A percentile compares a stretch with the other conserved stretches of the same genome.
Conservation (phyloP, 2,113 vertebrate genomes). For the Lophura nycthemera region DNA sequence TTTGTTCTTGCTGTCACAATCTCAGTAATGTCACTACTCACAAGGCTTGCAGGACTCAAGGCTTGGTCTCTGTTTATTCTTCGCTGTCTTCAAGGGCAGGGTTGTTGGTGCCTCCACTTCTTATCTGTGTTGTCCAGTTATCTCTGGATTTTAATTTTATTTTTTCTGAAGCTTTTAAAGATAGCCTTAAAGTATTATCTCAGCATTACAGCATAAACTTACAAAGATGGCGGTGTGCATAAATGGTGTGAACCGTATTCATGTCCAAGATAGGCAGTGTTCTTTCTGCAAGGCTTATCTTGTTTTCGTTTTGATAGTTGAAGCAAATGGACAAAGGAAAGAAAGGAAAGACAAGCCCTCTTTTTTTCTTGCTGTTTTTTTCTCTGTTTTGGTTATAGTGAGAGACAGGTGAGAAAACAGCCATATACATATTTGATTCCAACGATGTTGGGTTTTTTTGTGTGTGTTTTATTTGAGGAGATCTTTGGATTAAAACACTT, state of each 20-base stretch:
- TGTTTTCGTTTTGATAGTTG: slow-evolving; percentile 39
- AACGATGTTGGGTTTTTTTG: neutral
- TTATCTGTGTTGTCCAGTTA: neutral
- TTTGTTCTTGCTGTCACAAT: neutral
- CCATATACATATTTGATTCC: neutral
- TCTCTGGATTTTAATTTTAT: neutral
- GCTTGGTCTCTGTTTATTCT: neutral
- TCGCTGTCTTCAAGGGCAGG: neutral
- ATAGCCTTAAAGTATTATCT: neutral
- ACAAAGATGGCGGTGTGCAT: neutral
- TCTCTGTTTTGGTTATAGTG: neutral
- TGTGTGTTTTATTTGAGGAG: neutral
- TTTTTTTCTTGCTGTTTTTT: neutral
- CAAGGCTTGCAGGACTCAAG: neutral
- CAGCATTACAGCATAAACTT: neutral
- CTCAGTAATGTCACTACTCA: accelerated
- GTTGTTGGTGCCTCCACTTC: neutral
- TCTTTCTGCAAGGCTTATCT: slow-evolving; percentile 49
- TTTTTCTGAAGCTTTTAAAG: neutral
- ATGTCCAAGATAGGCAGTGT: neutral
- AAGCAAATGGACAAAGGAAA: neutral
- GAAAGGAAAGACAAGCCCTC: neutral
- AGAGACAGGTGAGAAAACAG: slow-evolving; percentile 12
- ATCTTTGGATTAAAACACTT: neutral
- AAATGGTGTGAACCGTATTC: neutral